Evolutionary conservation across 2,797 vertebrate species (phyloP).

Genomic region (Tarsius wallacei): DNA sequence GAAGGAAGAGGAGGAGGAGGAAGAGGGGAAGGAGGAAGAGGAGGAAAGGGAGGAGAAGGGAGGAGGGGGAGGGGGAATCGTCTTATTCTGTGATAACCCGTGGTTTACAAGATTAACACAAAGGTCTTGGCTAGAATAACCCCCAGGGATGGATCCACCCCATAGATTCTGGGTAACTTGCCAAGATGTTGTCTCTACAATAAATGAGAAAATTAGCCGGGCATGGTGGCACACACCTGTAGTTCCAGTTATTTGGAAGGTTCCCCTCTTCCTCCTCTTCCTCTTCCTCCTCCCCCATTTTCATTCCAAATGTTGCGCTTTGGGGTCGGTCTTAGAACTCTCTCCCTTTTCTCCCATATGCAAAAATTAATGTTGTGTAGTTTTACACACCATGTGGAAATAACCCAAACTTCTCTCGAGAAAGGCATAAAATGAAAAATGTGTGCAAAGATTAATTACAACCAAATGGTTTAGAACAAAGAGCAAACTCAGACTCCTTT

Average conservation of each 20-base stretch:
- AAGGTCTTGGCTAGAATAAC: neutral
- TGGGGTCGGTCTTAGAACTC: neutral
- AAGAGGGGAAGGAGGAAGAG: neutral
- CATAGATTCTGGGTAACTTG: no score
- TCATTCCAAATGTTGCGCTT: neutral
- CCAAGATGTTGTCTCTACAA: no score
- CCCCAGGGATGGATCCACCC: no score
- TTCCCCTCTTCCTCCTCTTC: no score
- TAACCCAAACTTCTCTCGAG: neutral
- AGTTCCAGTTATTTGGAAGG: no score
- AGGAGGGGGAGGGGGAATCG: neutral
- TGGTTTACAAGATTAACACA: neutral
- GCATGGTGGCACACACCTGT: no score
- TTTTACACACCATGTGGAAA: neutral
- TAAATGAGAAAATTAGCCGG: no score
- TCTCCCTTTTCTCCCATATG: neutral
- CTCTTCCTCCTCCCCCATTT: neutral
- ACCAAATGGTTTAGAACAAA: neutral
- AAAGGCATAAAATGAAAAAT: neutral
- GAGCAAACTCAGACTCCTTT: neutral
- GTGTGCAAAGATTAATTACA: neutral
- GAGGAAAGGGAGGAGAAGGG: neutral
- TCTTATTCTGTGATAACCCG: neutral
- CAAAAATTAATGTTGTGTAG: no score
- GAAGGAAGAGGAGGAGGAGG: neutral